Conservation (phyloP, 2,888 invertebrate genomes). For the Nomada flava region DNA sequence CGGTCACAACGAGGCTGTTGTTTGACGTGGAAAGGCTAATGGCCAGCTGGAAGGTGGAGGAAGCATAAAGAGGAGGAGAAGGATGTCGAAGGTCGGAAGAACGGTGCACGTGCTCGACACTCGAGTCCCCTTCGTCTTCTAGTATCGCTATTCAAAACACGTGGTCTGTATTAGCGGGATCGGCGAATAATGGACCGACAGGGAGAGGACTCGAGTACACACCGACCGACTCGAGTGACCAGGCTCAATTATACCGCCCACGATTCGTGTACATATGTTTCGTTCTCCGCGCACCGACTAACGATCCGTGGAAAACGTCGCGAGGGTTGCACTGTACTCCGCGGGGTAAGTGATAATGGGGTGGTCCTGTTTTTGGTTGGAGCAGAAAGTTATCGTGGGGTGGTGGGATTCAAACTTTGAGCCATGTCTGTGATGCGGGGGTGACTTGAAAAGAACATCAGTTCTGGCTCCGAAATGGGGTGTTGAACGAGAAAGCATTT, state of each 20-base stretch:
- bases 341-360: slow-evolving; percentile 1
- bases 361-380: background rate
- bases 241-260: slow-evolving; percentile 78
- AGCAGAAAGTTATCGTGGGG: no score
- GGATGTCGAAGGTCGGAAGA: slow-evolving; percentile 64
- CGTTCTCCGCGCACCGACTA: slow-evolving; percentile 66
- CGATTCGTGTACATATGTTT: slow-evolving; percentile 65
- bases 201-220: slow-evolving; percentile 53
- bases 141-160: slow-evolving; percentile 73
- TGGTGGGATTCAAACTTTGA: no score
- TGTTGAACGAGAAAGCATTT: no score
- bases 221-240: slow-evolving; percentile 76
- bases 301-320: slow-evolving; percentile 54
- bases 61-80: slow-evolving; percentile 45
- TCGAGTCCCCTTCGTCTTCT: slow-evolving; percentile 64
- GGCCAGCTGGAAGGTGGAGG: slow-evolving; percentile 55
- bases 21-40: slow-evolving; percentile 68
- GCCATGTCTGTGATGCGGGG: no score
- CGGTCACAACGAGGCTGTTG: slow-evolving; percentile 75
- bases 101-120: slow-evolving; percentile 71
- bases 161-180: slow-evolving; percentile 78
- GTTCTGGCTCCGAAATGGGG: no score
- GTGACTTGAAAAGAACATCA: no score
- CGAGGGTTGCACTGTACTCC: slow-evolving; percentile 9
- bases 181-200: slow-evolving; percentile 71